Conservation (phyloP, 2,888 invertebrate genomes). For the Mayetiola destructor region DNA sequence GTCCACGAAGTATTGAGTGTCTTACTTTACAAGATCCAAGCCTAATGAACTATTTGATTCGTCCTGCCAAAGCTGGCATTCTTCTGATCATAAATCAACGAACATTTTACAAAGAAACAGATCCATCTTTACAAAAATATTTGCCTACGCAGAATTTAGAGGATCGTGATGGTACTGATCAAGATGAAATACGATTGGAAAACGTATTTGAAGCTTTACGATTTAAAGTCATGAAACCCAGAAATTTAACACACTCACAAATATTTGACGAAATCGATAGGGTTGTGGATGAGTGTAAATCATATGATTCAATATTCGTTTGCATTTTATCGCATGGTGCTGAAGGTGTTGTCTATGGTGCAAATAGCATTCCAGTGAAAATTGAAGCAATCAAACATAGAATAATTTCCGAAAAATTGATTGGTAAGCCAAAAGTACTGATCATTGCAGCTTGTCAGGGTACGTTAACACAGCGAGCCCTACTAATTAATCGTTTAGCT, state of each 20-base stretch:
- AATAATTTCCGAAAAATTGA: slow-evolving; percentile 33
- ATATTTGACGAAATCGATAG: slow-evolving; percentile 24
- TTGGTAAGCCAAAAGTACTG: slow-evolving; percentile 40
- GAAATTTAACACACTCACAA: slow-evolving; percentile 26
- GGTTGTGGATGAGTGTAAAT: slow-evolving; percentile 23
- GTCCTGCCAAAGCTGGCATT: slow-evolving; percentile 25
- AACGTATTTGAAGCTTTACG: slow-evolving; percentile 18
- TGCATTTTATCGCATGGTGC: slow-evolving; percentile 32
- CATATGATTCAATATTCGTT: slow-evolving; percentile 29
- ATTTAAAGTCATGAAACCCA: slow-evolving; percentile 23
- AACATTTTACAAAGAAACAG: slow-evolving; percentile 3
- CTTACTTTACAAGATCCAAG: background rate
- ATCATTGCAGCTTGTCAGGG: slow-evolving; percentile 46
- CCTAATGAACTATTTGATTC: slow-evolving; percentile 21
- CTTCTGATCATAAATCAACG: slow-evolving; percentile 31
- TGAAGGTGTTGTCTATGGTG: slow-evolving; percentile 36
- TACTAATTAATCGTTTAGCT: slow-evolving; percentile 17
- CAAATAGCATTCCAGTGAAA: slow-evolving; percentile 36
- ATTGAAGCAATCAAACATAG: slow-evolving; percentile 36
- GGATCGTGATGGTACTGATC: slow-evolving; percentile 26
- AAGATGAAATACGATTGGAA: background rate
- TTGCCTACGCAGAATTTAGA: slow-evolving; percentile 19
- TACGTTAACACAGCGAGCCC: slow-evolving; percentile 19
- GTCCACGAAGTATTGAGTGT: slow-evolving; percentile 17
- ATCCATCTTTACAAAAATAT: background rate